A percentile compares a stretch with the other conserved stretches of the same genome.
phyloP scores from a whole-genome alignment of 2,113 vertebrate genomes.

The Tachysurus fulvidraco region DNA sequence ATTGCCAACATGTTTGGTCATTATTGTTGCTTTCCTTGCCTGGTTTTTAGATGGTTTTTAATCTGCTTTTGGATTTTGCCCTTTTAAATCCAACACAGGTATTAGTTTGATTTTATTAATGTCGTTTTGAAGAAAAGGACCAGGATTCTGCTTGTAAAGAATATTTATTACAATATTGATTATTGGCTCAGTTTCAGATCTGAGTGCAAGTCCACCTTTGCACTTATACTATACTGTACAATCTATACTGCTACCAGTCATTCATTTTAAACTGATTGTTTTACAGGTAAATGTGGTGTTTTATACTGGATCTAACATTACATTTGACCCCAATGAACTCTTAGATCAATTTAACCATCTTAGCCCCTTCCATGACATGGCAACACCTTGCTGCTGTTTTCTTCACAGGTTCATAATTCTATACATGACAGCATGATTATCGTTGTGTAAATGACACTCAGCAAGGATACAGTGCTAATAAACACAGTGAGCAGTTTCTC shows the following conservation, averaged over 20 bases:
- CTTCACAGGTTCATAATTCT: slow-evolving; percentile 12
- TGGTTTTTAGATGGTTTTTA: too few species aligned
- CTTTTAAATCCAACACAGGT: too few species aligned
- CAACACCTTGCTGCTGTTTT: not conserved
- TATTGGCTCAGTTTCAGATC: not conserved
- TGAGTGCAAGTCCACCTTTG: not conserved
- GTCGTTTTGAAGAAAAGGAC: not conserved
- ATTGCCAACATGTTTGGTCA: not conserved
- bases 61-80: too few species aligned
- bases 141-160: not conserved
- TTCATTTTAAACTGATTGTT: not conserved
- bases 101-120: not conserved
- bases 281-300: not conserved
- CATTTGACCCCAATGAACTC: not conserved
- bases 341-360: not conserved
- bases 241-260: not conserved
- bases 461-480: not conserved
- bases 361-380: not conserved
- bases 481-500: not conserved
- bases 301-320: not conserved
- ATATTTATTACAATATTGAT: not conserved
- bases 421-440: not conserved
- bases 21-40: not conserved
- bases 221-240: not conserved
- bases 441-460: not conserved